Evolutionary conservation across 2,797 vertebrate species (phyloP).

Genomic region (Diglossa cyanea): DNA sequence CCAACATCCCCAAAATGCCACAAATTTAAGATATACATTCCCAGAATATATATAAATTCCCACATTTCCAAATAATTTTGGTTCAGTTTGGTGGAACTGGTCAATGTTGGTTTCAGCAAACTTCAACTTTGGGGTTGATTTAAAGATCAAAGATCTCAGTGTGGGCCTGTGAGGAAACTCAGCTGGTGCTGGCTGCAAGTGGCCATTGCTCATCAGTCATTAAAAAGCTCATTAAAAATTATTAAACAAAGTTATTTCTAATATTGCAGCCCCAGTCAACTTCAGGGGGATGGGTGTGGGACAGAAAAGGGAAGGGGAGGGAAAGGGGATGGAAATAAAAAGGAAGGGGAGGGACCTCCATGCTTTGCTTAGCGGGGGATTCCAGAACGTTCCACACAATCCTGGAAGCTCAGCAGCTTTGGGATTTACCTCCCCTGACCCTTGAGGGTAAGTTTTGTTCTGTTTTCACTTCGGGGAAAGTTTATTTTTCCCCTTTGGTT

Average conservation of each 20-base stretch:
- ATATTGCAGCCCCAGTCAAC: accelerated
- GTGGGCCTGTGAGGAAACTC: not conserved
- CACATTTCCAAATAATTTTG: not conserved
- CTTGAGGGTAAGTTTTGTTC: accelerated
- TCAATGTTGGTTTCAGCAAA: not conserved
- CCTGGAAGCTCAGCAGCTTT: not conserved
- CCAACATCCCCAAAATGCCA: not conserved
- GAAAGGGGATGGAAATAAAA: too few species aligned
- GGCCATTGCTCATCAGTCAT: too few species aligned
- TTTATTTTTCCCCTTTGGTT: too few species aligned
- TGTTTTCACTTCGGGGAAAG: not conserved
- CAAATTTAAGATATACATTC: not conserved
- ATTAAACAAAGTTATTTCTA: not conserved
- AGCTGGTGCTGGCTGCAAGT: accelerated
- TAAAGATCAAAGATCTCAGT: not conserved
- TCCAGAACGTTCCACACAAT: accelerated
- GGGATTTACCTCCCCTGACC: accelerated
- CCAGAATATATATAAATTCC: too few species aligned
- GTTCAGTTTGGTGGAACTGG: not conserved
- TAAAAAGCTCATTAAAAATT: not conserved
- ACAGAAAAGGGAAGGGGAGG: too few species aligned
- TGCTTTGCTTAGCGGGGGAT: accelerated
- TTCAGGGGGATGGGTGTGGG: not conserved
- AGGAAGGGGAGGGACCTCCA: not conserved
- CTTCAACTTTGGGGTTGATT: not conserved